Conservation (phyloP, 2,113 vertebrate genomes). For the Emydocephalus ijimae region DNA sequence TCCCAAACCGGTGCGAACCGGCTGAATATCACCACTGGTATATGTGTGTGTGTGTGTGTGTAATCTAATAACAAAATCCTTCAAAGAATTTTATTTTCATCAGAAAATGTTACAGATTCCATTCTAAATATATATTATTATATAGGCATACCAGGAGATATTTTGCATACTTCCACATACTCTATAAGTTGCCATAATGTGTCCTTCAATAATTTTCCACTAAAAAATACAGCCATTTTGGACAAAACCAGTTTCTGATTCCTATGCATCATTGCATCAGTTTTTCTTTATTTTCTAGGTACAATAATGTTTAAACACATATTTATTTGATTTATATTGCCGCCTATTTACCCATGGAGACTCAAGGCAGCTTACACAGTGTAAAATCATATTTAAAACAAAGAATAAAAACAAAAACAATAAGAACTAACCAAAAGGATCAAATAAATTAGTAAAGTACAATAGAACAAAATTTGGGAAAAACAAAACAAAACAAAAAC, state of each 20-base stretch:
- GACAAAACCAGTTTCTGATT: conserved; percentile 51
- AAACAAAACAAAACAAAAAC: too few species aligned
- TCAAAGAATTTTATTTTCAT: neutral
- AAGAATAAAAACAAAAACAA: too few species aligned
- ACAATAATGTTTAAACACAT: conserved; percentile 44
- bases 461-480: too few species aligned
- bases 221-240: conserved; percentile 45
- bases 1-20: too few species aligned
- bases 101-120: conserved; percentile 26
- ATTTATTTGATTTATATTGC: neutral
- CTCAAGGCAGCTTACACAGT: too few species aligned
- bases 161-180: conserved; percentile 25
- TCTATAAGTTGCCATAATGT: conserved; percentile 14
- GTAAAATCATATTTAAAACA: too few species aligned
- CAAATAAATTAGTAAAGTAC: too few species aligned
- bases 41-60: too few species aligned
- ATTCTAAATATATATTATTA: conserved; percentile 38
- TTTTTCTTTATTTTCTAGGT: conserved; percentile 51
- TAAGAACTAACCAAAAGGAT: too few species aligned
- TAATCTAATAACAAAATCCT: neutral
- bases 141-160: conserved; percentile 22
- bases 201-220: conserved; percentile 25
- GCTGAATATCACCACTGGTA: too few species aligned
- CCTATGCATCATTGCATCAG: conserved; percentile 59
- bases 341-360: too few species aligned